These are phyloP conservation scores for Dasyornis broadbenti DNA, from an alignment of 2,113 vertebrate species.

Conservation along the genomic window DNA sequence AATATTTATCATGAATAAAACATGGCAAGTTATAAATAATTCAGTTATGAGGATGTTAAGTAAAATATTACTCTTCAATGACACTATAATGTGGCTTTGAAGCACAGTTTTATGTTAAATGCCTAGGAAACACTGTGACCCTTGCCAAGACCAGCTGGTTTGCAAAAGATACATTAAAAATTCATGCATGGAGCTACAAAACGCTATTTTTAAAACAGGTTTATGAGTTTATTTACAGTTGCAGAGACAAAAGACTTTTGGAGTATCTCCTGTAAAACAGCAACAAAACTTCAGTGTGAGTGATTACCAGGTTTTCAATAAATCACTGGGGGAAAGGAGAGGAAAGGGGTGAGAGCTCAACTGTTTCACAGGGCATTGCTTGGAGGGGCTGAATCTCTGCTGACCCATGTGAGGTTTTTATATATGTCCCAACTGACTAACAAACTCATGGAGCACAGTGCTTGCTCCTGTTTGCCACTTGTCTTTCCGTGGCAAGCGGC, in stretches of 20 bases:
- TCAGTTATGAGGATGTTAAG: conserved; percentile 73
- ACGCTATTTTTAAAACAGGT: conserved; percentile 28
- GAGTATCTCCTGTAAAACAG: background rate
- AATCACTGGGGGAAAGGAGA: background rate
- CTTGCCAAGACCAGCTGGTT: conserved; percentile 64
- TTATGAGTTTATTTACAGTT: conserved; percentile 50
- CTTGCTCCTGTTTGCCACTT: background rate
- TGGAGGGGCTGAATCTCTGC: background rate
- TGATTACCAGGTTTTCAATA: background rate
- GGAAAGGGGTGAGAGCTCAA: background rate
- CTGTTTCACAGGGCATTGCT: background rate
- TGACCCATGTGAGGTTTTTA: background rate
- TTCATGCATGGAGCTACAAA: conserved; percentile 43
- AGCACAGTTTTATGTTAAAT: conserved; percentile 67
- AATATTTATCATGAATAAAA: conserved; percentile 76
- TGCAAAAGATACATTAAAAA: conserved; percentile 58
- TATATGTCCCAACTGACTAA: background rate
- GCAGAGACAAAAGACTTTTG: conserved; percentile 17
- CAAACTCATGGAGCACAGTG: background rate
- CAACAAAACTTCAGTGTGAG: background rate
- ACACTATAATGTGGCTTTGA: conserved; percentile 78
- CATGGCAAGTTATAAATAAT: conserved; percentile 80
- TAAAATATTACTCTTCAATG: conserved; percentile 73
- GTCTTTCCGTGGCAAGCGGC: background rate
- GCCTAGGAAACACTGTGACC: conserved; percentile 60